Evolutionary conservation across 2,113 vertebrate species (phyloP).

Genomic region (Tachysurus vachellii): DNA sequence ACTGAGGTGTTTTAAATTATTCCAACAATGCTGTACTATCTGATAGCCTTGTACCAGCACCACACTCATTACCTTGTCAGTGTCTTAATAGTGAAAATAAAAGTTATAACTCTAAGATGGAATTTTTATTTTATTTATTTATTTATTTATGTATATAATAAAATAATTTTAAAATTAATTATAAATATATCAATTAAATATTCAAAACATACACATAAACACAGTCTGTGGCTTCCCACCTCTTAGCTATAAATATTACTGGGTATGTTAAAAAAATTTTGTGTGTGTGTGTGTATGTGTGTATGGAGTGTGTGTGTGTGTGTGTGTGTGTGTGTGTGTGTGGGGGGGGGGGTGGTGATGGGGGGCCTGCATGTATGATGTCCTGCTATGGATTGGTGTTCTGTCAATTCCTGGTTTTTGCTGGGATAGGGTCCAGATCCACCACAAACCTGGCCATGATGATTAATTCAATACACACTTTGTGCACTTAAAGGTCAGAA

Average conservation of each 20-base stretch:
- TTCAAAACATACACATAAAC: background rate
- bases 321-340: background rate
- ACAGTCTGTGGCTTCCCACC: background rate
- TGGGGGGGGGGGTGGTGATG: too few species aligned
- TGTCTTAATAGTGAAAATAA: background rate
- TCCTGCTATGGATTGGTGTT: background rate
- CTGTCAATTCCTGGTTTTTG: background rate
- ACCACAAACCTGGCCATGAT: background rate
- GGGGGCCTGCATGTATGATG: background rate
- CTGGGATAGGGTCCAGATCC: background rate
- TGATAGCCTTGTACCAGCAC: background rate
- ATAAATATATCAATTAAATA: background rate
- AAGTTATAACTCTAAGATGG: background rate
- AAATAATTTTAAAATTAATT: background rate
- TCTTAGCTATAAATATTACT: background rate
- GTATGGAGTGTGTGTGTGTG: background rate
- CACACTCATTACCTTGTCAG: background rate
- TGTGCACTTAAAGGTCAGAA: slow-evolving; percentile 10
- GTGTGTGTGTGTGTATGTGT: background rate
- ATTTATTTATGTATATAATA: too few species aligned
- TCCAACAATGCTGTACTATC: background rate
- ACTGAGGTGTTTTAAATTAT: background rate
- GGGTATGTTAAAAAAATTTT: background rate
- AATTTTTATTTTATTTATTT: background rate
- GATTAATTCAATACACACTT: background rate